Evolutionary conservation across 1,140 invertebrate species (phyloP), one percentile per base, ranked within the genome.

Genomic region (Caenorhabditis latens): DNA sequence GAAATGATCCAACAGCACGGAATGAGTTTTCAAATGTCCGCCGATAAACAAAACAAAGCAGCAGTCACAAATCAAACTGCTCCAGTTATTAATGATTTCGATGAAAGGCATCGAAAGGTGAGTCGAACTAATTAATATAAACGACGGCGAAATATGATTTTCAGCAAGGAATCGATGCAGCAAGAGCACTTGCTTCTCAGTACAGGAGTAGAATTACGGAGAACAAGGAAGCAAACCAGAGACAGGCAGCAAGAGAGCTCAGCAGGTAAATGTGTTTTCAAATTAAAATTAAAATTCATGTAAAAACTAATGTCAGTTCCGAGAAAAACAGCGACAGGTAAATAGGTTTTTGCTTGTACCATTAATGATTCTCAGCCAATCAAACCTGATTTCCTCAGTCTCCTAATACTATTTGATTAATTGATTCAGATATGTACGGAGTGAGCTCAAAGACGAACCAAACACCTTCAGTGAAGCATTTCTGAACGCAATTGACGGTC

Each of bases 1-100:
- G 61, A 43, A 79, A 79, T 79, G 71, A 46, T 79, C n/a, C 71
- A 79, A 79, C 71, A 79, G 14, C 71, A 79, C 71, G 71, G 71
- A 50, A 24, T 79, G 19, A 13, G 19, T 79, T 79, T 50, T 79
- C 46, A 24, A 50, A 50, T 79, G 71, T 13, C 21, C 6, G 71
- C 40, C 46, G 71, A 79, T 24, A 79, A 50, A 21, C 43, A 79
- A 16, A 32, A 67, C 13, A 43, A 46, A 6, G 8, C 71, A 19
- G 9, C 65, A 21, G n/a, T 24, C 8, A 16, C 32, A 24, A 24
- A 9, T 3, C 40, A 50, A 48, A 13, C 46, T 2, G 14, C 6
- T 16, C 71, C 71, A 50, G 40, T 24, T n/a, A 71, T 46, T 4
- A 79, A 79, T 53, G 46, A 79, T 21, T 79, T 79, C n/a, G 71